A percentile compares a stretch with the other conserved stretches of the same genome.
These are phyloP conservation scores for Automeris io DNA, from an alignment of 2,888 invertebrate genomes.

Conservation along the genomic window DNA sequence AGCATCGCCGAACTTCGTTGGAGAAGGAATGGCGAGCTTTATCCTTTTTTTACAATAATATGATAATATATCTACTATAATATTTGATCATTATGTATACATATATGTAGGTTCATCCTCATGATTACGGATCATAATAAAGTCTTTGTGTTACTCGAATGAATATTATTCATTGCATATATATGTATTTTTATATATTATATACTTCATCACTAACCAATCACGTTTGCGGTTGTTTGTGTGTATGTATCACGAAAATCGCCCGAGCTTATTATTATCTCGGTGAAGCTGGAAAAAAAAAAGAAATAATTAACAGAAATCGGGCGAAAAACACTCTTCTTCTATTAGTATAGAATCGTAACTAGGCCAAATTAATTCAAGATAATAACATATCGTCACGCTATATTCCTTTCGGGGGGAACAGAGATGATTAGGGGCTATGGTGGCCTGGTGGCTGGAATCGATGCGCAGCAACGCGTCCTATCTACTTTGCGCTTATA, in stretches of 20 bases:
- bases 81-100: constrained; percentile 2
- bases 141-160: background rate
- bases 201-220: constrained; percentile 3
- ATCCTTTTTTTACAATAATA: background rate
- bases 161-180: background rate
- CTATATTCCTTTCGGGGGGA: too few relatives aligned
- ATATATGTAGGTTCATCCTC: background rate
- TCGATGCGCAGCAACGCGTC: too few relatives aligned
- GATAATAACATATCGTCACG: too few relatives aligned
- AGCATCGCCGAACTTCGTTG: background rate
- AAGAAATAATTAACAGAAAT: background rate
- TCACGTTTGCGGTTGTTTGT: background rate
- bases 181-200: too few relatives aligned
- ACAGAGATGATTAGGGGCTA: too few relatives aligned
- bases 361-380: too few relatives aligned
- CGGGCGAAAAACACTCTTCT: too few relatives aligned
- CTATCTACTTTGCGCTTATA: too few relatives aligned
- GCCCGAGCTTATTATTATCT: background rate
- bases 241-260: background rate
- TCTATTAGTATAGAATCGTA: too few relatives aligned
- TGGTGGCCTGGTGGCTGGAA: too few relatives aligned
- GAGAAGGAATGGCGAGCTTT: background rate
- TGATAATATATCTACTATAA: background rate
- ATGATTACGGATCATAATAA: background rate
- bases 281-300: background rate